Conservation (phyloP, 2,113 vertebrate species). For the Poecilia latipinna region DNA sequence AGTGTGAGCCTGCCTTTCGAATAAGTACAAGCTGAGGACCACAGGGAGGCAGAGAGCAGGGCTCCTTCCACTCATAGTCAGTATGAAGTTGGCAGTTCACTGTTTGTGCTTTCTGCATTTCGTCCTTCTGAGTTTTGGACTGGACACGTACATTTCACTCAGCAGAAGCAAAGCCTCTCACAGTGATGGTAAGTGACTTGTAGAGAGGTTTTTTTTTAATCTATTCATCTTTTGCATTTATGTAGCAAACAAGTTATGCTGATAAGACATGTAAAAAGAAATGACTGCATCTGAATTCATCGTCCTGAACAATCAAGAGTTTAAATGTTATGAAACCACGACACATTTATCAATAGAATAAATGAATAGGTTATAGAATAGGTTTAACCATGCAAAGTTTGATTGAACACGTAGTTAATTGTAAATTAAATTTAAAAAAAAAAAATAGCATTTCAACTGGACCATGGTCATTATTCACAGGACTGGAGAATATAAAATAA, state of each 20-base stretch:
- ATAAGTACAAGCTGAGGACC: conserved; percentile 7
- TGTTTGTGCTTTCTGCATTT: conserved; percentile 39
- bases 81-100: conserved; percentile 39
- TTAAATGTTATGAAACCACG: neutral
- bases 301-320: neutral
- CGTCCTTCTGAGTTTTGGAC: neutral
- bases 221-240: neutral
- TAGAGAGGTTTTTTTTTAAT: neutral
- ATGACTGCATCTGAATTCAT: neutral
- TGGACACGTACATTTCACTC: neutral
- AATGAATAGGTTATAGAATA: neutral
- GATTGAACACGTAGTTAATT: neutral
- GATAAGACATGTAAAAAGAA: neutral
- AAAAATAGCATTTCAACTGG: neutral
- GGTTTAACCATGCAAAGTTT: neutral
- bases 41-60: conserved; percentile 7
- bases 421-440: too few species aligned
- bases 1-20: conserved; percentile 33
- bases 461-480: neutral
- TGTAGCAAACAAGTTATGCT: neutral
- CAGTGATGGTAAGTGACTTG: conserved; percentile 43
- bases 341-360: neutral
- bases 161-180: neutral
- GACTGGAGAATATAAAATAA: neutral
- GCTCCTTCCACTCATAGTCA: neutral